These are phyloP conservation scores for Temnothorax unifasciatus DNA, from an alignment of 2,888 invertebrate genomes.

Conservation along the genomic window DNA sequence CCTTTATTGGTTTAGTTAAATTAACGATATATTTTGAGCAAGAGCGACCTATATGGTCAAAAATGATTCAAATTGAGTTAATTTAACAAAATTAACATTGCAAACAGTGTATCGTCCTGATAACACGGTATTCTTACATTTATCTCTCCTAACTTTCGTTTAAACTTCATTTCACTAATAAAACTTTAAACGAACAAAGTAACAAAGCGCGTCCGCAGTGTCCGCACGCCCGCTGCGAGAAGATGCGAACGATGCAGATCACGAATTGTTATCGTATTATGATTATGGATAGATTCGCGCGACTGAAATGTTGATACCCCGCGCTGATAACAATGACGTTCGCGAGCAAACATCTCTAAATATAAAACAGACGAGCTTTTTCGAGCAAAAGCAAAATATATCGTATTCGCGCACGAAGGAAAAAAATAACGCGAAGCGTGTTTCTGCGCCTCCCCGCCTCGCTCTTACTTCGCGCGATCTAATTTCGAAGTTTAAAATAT, in stretches of 20 bases:
- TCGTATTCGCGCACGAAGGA: no score
- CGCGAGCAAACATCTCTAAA: slow-evolving; percentile 1
- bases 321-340: slow-evolving; percentile 5
- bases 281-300: neutral
- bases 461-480: neutral
- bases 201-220: no score
- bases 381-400: neutral
- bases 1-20: no score
- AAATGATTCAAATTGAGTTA: no score
- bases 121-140: neutral
- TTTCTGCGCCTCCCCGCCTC: neutral
- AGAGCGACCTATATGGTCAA: no score
- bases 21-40: no score
- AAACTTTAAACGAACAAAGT: neutral
- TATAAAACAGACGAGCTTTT: slow-evolving; percentile 9
- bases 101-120: neutral
- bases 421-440: neutral
- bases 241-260: neutral
- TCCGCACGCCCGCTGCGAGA: neutral
- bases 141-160: neutral
- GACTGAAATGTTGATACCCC: neutral
- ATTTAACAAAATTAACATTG: no score
- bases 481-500: slow-evolving; percentile 17
- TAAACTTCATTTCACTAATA: neutral
- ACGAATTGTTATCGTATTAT: slow-evolving; percentile 24